These are phyloP conservation scores for Ichneumoninae sp. DNA, from an alignment of 2,888 invertebrate species.

Conservation along the genomic window DNA sequence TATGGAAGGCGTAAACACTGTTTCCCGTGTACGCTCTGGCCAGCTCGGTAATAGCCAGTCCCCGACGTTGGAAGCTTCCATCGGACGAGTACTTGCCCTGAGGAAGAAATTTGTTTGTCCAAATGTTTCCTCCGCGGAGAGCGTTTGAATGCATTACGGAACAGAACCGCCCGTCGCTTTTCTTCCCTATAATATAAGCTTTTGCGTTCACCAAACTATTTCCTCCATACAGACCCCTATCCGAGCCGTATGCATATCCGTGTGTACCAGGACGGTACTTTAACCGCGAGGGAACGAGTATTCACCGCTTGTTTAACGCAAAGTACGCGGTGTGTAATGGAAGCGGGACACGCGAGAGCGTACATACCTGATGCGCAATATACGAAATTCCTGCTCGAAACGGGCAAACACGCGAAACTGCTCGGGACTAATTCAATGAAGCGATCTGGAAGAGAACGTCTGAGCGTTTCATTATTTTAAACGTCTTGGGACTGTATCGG, in stretches of 20 bases:
- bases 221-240: not conserved
- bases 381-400: slow-evolving; percentile 51
- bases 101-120: slow-evolving; percentile 55
- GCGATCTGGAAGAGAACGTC: not conserved
- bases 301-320: slow-evolving; percentile 61
- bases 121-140: slow-evolving; percentile 53
- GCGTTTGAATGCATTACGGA: slow-evolving; percentile 55
- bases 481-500: not conserved
- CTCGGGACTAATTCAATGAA: slow-evolving; percentile 58
- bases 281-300: slow-evolving; percentile 51
- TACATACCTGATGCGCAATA: slow-evolving; percentile 34
- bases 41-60: not conserved
- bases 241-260: not conserved
- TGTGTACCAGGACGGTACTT: slow-evolving; percentile 42
- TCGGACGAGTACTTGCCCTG: slow-evolving; percentile 8
- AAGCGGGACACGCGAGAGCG: slow-evolving; percentile 56
- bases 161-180: slow-evolving; percentile 23
- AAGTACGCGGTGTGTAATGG: slow-evolving; percentile 60
- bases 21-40: not conserved
- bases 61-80: not conserved
- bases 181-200: slow-evolving; percentile 52
- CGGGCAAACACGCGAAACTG: slow-evolving; percentile 55
- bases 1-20: not conserved
- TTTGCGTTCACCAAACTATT: slow-evolving; percentile 33
- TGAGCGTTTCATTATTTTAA: not conserved